Conservation (phyloP, 2,797 vertebrate genomes). For the Pogoniulus pusillus region DNA sequence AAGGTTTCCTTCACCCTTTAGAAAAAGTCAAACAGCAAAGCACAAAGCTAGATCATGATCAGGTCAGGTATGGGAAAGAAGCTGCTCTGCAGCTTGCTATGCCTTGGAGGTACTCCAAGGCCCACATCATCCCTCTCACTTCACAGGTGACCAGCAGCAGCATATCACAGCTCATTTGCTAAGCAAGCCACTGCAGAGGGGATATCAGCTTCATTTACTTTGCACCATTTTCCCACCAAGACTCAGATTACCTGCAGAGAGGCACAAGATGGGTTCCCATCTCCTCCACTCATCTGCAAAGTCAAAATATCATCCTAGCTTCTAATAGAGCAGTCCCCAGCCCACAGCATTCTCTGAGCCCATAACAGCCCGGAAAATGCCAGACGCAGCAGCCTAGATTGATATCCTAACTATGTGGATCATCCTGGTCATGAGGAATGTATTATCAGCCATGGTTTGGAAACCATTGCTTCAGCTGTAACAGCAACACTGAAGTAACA, state of each 20-base stretch:
- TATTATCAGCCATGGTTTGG: background rate
- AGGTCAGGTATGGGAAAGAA: no score
- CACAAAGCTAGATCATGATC: no score
- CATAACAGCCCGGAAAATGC: background rate
- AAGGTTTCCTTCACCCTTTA: no score
- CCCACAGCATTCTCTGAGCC: background rate
- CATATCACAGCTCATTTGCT: background rate
- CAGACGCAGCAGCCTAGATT: background rate
- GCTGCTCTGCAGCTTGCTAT: no score
- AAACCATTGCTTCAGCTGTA: background rate
- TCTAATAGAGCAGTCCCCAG: background rate
- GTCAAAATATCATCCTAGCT: background rate
- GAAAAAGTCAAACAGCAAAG: no score
- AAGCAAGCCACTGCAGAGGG: background rate
- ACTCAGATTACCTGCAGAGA: accelerated
- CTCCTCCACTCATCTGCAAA: background rate
- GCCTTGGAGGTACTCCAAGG: background rate
- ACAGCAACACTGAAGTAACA: background rate
- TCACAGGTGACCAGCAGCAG: background rate
- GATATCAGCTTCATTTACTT: background rate
- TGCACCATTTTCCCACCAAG: background rate
- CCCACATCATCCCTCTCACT: background rate
- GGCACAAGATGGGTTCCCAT: background rate
- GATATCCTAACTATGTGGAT: background rate
- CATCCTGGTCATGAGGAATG: background rate